Conservation (phyloP, 35 echinoderm and acorn worm genomes). For the Apostichopus californicus region DNA sequence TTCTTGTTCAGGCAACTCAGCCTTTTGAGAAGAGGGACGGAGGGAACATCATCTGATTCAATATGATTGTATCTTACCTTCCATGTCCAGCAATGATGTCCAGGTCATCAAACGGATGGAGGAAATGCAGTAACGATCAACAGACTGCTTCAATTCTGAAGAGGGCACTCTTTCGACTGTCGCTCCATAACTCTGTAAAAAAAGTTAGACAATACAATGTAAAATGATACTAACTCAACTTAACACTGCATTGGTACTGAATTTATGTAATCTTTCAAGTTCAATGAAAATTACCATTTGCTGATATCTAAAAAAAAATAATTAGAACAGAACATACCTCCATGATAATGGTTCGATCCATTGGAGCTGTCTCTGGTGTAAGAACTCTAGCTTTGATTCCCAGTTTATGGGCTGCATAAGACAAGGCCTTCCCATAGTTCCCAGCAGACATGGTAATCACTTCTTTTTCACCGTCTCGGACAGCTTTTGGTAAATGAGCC, state of each 20-base stretch:
- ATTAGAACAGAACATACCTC: conserved; percentile 36
- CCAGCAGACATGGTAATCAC: conserved; percentile 90
- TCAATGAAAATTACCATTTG: too few species aligned
- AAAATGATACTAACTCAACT: too few species aligned
- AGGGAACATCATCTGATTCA: background rate
- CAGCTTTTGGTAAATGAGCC: conserved; percentile 63
- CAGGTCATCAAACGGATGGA: conserved; percentile 91
- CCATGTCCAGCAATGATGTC: conserved; percentile 76
- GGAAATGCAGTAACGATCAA: conserved; percentile 75
- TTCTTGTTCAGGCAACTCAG: too few species aligned
- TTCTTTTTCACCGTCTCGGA: conserved; percentile 46
- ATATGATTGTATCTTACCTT: conserved; percentile 54
- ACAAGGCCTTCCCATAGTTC: conserved; percentile 89
- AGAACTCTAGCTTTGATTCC: conserved; percentile 55
- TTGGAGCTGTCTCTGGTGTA: conserved; percentile 80
- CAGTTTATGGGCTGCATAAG: too few species aligned
- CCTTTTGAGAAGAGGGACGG: too few species aligned
- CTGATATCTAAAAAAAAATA: too few species aligned
- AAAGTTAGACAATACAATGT: background rate
- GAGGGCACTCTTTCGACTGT: conserved; percentile 54
- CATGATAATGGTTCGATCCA: conserved; percentile 64
- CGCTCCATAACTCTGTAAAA: conserved; percentile 72
- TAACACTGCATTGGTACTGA: too few species aligned
- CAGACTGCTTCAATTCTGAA: conserved; percentile 50
- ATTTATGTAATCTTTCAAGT: too few species aligned